Conservation (phyloP, 2,113 vertebrate species). For the Lampris incognitus region DNA sequence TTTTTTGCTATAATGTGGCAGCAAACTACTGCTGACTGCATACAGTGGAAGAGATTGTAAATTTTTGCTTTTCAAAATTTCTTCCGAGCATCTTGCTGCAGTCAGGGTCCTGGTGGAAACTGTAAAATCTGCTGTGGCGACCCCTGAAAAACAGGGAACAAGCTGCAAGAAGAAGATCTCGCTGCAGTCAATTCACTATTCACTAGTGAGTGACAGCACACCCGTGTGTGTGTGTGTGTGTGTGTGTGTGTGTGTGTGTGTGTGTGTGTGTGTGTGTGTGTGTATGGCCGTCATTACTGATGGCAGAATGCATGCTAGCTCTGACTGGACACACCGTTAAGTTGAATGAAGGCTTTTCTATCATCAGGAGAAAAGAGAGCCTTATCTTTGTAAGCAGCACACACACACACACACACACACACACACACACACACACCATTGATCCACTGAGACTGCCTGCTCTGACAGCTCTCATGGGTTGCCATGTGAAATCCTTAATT, state of each 20-base stretch:
- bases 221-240: too few relatives aligned
- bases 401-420: background rate
- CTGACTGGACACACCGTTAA: constrained; percentile 28
- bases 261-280: background rate
- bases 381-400: background rate
- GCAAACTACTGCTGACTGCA: constrained; percentile 21
- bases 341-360: constrained; percentile 29
- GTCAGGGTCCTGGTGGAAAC: background rate
- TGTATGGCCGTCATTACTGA: constrained; percentile 40
- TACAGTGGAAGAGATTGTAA: background rate
- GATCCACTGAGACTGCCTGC: constrained; percentile 20
- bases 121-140: too few relatives aligned
- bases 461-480: constrained; percentile 42
- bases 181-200: too few relatives aligned
- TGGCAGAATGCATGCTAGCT: constrained; percentile 41
- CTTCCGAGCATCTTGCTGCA: background rate
- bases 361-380: background rate
- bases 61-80: background rate
- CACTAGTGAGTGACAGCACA: too few relatives aligned
- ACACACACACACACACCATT: constrained; percentile 1
- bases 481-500: constrained; percentile 23
- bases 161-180: too few relatives aligned
- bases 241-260: too few relatives aligned
- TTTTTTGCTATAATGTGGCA: background rate
- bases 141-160: too few relatives aligned